phyloP scores from a whole-genome alignment of 2,888 invertebrate species.

The Tiliacea aurago region DNA sequence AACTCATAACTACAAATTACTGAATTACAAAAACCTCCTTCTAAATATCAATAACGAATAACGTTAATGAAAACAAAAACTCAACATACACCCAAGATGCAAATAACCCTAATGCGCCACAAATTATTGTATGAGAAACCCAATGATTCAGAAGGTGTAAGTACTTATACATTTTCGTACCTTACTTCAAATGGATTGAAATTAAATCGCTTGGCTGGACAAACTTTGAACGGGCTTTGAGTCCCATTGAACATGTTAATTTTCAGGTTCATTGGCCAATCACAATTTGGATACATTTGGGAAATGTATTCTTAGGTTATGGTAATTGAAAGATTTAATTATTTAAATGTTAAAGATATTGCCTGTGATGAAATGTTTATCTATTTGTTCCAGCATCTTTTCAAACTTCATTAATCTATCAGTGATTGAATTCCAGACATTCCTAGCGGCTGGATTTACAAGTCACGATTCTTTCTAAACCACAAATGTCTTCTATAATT shows the following conservation, averaged over 20 bases:
- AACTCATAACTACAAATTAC: not conserved
- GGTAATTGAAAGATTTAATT: not conserved
- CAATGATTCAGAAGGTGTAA: constrained; percentile 45
- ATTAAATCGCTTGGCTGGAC: constrained; percentile 45
- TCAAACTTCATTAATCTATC: not conserved
- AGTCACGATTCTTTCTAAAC: not conserved
- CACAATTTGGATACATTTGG: constrained; percentile 6
- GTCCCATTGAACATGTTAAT: constrained; percentile 29
- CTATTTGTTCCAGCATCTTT: not conserved
- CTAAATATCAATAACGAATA: not conserved
- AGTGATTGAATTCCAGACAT: not conserved
- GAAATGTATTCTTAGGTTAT: constrained; percentile 6
- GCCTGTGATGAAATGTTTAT: not conserved
- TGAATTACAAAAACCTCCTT: constrained; percentile 10
- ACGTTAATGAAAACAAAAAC: constrained; percentile 10
- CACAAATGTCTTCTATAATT: not conserved
- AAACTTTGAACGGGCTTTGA: constrained; percentile 26
- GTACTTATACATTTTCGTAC: constrained; percentile 19
- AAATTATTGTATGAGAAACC: constrained; percentile 36
- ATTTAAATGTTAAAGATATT: not conserved
- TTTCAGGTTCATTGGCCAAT: constrained; percentile 44
- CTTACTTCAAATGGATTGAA: constrained; percentile 47
- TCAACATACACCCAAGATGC: not conserved
- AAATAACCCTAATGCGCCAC: not conserved
- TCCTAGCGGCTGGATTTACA: not conserved